A percentile compares a stretch with the other conserved stretches of the same genome.
Conservation (phyloP, 2,113 vertebrate genomes). For the Gallinago paraguaiae region DNA sequence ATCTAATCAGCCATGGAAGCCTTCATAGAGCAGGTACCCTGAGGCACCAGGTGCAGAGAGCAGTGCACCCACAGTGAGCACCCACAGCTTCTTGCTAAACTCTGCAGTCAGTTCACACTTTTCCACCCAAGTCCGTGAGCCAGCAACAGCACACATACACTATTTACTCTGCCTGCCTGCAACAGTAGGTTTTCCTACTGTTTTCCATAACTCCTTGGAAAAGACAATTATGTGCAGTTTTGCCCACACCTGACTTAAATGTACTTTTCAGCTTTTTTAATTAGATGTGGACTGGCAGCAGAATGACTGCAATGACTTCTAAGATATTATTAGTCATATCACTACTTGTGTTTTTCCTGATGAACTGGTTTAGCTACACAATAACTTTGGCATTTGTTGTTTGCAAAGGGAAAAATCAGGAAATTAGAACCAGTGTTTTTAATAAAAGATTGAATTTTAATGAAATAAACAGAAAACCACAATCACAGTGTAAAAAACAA, state of each 20-base stretch:
- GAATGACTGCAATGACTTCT: neutral
- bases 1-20: neutral
- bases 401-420: neutral
- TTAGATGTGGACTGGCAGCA: neutral
- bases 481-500: neutral
- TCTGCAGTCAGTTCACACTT: neutral
- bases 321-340: neutral
- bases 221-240: neutral
- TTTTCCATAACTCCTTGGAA: neutral
- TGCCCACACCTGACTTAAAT: neutral
- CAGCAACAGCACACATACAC: neutral
- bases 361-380: neutral
- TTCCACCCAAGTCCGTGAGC: accelerated
- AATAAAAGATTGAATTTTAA: conserved; percentile 5
- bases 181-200: neutral
- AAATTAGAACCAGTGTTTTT: conserved; percentile 6
- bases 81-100: neutral
- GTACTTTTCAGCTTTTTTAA: neutral
- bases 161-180: neutral
- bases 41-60: neutral
- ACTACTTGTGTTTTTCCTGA: neutral
- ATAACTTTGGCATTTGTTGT: neutral
- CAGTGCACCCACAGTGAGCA: accelerated
- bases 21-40: neutral
- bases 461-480: neutral